Conservation (phyloP, 2,888 invertebrate genomes). For the Lacanobia oleracea region DNA sequence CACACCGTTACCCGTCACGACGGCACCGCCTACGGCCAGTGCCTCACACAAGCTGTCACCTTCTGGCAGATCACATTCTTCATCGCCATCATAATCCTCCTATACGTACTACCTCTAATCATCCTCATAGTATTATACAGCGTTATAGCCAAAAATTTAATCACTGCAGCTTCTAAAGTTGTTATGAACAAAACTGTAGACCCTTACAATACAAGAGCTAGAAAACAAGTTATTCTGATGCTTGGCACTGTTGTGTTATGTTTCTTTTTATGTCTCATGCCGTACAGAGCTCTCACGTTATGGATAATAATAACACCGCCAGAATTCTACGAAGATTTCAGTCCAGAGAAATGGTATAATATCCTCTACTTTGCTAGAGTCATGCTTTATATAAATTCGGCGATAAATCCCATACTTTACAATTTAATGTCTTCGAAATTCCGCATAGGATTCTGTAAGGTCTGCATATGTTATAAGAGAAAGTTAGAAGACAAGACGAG, state of each 20-base stretch:
- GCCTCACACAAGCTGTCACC: constrained; percentile 94
- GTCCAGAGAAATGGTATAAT: constrained; percentile 95
- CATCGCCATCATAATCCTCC: constrained; percentile 94
- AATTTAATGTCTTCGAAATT: constrained; percentile 98
- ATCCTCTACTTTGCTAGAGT: constrained; percentile 96
- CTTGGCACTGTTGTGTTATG: constrained; percentile 96
- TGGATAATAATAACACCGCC: constrained; percentile 95
- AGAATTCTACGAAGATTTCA: constrained; percentile 92
- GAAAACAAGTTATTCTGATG: constrained; percentile 96
- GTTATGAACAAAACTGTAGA: constrained; percentile 94
- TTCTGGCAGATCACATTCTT: constrained; percentile 95
- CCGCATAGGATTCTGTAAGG: constrained; percentile 94
- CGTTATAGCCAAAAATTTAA: constrained; percentile 95
- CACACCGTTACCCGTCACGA: constrained; percentile 92
- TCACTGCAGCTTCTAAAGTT: constrained; percentile 92
- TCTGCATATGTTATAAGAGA: constrained; percentile 91
- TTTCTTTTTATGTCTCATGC: constrained; percentile 97
- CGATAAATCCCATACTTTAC: constrained; percentile 97
- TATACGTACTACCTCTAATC: constrained; percentile 95
- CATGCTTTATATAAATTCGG: constrained; percentile 97
- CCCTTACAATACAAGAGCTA: constrained; percentile 93
- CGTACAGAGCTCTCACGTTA: constrained; percentile 95
- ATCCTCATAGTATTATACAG: constrained; percentile 95
- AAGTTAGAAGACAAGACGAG: constrained; percentile 84
- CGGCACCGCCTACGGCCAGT: constrained; percentile 93